Conservation (phyloP, 2,888 invertebrate species). For the Pristionchus arcanus region DNA sequence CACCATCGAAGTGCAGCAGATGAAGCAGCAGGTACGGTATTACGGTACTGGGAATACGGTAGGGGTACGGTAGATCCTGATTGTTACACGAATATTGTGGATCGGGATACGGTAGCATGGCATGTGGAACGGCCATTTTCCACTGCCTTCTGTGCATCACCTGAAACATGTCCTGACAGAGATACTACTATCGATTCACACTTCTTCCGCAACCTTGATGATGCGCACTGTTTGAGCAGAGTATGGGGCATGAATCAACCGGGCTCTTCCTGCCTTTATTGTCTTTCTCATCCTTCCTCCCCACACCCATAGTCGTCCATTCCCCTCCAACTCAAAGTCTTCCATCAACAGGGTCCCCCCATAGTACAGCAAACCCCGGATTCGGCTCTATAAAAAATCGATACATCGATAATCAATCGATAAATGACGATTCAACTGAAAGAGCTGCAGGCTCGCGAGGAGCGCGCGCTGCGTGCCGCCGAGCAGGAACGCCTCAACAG, state of each 20-base stretch:
- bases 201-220: background rate
- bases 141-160: background rate
- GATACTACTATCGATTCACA: background rate
- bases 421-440: slow-evolving; percentile 28
- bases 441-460: slow-evolving; percentile 64
- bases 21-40: slow-evolving; percentile 92
- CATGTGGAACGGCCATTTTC: too few relatives aligned
- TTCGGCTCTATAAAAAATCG: background rate
- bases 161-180: background rate
- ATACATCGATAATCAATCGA: background rate
- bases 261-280: slow-evolving; percentile 8
- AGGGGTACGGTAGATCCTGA: background rate
- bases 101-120: too few relatives aligned
- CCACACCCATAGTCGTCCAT: background rate
- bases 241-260: background rate
- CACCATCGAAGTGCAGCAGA: slow-evolving; percentile 99
- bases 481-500: slow-evolving; percentile 70
- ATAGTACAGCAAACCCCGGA: background rate
- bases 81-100: too few relatives aligned
- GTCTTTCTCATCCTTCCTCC: slow-evolving; percentile 24
- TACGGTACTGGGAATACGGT: background rate
- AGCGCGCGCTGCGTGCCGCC: slow-evolving; percentile 67
- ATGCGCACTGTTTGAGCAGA: background rate
- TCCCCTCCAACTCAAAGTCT: background rate
- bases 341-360: background rate